phyloP scores from a whole-genome alignment of 2,113 vertebrate species.

The Rhabdornis inornatus region DNA sequence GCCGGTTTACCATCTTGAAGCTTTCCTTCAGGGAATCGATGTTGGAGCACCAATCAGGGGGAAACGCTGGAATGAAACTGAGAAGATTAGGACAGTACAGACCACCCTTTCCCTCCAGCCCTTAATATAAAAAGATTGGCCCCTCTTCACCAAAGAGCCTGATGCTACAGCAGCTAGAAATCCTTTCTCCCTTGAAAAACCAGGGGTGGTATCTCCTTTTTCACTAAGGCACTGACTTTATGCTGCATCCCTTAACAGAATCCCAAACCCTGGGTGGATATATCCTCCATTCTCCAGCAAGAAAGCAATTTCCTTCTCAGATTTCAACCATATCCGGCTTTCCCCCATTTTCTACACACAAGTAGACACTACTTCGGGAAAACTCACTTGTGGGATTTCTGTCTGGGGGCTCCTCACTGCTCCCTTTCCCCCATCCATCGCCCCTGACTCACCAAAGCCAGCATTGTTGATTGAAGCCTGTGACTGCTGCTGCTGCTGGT shows the following conservation, averaged over 20 bases:
- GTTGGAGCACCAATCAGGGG: constrained; percentile 90
- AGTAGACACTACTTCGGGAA: background rate
- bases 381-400: background rate
- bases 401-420: background rate
- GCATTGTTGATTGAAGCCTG: constrained; percentile 73
- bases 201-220: background rate
- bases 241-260: background rate
- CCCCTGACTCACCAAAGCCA: constrained; percentile 74
- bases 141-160: background rate
- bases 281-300: background rate
- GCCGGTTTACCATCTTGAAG: constrained; percentile 90
- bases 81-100: background rate
- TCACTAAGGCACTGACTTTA: background rate
- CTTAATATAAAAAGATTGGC: background rate
- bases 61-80: constrained; percentile 74
- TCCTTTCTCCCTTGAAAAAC: background rate
- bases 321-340: background rate
- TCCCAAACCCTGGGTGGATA: background rate
- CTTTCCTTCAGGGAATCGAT: constrained; percentile 94
- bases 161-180: background rate
- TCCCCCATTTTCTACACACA: background rate
- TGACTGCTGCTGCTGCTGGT: constrained; percentile 66
- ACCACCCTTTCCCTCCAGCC: background rate
- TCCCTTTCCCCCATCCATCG: background rate
- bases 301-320: background rate